phyloP scores from a whole-genome alignment of 2,113 vertebrate genomes.

The Empidonax alnorum region DNA sequence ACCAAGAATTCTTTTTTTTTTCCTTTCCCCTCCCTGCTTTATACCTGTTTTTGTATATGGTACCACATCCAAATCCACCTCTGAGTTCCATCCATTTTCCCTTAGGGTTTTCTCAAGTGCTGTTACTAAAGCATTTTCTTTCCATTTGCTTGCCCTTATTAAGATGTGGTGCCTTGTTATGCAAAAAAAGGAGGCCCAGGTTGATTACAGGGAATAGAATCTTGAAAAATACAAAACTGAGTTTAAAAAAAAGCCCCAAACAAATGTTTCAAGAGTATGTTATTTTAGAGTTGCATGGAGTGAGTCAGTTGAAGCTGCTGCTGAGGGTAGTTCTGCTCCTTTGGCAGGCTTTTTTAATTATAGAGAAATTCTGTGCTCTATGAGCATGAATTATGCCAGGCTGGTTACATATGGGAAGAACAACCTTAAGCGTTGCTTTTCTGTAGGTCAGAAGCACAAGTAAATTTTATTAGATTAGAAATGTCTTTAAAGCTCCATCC shows the following conservation, averaged over 20 bases:
- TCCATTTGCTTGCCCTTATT: neutral
- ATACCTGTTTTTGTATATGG: neutral
- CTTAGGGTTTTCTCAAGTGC: neutral
- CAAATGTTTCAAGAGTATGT: neutral
- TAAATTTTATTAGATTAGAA: neutral
- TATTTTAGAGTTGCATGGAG: neutral
- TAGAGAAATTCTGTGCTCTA: neutral
- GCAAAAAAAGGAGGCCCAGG: neutral
- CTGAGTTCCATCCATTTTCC: neutral
- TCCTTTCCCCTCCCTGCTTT: neutral
- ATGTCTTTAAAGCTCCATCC: neutral
- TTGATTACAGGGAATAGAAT: neutral
- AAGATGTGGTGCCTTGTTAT: neutral
- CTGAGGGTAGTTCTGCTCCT: neutral
- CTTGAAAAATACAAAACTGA: neutral
- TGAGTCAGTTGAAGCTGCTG: neutral
- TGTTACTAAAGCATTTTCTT: neutral
- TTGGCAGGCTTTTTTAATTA: neutral
- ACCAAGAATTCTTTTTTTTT: neutral
- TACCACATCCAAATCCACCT: neutral
- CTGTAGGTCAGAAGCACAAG: neutral
- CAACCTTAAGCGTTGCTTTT: neutral
- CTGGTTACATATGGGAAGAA: neutral
- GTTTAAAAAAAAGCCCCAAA: neutral
- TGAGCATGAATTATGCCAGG: rapidly evolving